Conservation (phyloP, 2,888 invertebrate genomes). For the Tridacna crocea region DNA sequence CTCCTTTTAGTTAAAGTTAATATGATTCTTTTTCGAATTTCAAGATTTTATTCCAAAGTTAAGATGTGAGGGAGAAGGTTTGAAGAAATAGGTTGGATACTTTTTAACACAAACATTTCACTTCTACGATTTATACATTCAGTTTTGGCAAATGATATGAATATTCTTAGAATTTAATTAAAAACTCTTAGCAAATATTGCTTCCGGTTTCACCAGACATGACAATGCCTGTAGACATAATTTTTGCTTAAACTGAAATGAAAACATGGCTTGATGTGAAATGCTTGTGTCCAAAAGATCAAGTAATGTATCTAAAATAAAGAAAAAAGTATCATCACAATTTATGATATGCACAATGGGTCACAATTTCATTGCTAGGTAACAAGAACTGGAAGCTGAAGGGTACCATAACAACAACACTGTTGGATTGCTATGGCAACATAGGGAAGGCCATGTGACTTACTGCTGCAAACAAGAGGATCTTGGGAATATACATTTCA, state of each 20-base stretch:
- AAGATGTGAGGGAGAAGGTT: not conserved
- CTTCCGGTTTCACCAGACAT: too few species aligned
- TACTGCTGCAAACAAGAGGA: constrained; percentile 71
- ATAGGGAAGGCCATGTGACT: constrained; percentile 55
- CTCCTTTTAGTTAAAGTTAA: too few species aligned
- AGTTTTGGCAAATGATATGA: not conserved
- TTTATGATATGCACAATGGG: constrained; percentile 1
- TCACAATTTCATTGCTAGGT: constrained; percentile 30
- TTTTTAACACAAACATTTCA: constrained; percentile 9
- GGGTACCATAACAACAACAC: constrained; percentile 56
- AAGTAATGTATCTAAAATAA: not conserved
- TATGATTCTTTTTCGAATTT: too few species aligned
- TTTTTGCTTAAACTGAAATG: too few species aligned
- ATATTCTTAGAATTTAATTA: too few species aligned
- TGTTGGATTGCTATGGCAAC: constrained; percentile 15
- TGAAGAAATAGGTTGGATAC: not conserved
- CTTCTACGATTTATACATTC: not conserved
- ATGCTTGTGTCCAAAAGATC: constrained; percentile 5
- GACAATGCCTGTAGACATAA: too few species aligned
- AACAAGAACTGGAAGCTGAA: constrained; percentile 53
- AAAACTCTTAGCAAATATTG: too few species aligned
- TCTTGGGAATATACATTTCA: constrained; percentile 70
- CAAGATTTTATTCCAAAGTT: not conserved
- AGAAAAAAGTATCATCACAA: constrained; percentile 10
- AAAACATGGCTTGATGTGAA: not conserved